Base-by-base conservation (phyloP, 2,888 invertebrate species). In the Punctoribates punctum region DNA sequence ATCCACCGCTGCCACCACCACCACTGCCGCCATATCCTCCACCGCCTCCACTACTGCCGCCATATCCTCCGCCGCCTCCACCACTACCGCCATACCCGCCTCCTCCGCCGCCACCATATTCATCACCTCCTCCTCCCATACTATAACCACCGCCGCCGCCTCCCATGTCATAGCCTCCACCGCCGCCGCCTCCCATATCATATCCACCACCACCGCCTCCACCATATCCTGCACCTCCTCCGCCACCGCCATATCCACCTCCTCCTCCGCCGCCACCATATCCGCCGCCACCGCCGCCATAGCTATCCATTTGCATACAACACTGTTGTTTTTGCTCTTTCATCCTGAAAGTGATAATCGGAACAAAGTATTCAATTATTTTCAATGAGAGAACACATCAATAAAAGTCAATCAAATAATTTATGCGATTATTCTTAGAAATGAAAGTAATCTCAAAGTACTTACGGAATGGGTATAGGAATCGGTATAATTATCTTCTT, bases 141-240 rank as follows among this genome's bases (percentile, higher is more conserved):
- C 13, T 11, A 42, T 42, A 42, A 9, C 42, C 42, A 9, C 81
- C 80, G 25, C 81, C 80, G n/a, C 81, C 80, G 11, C 82, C 78
- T 20, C 70, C 70, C 42, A 27, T 29, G 27, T 54, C 60, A 9
- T 46, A 67, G 25, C 67, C 73, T 1, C 73, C 74, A 25, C 74
- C 25, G 0, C 74, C 74, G 17, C 74, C 20, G n/a, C 70, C 29
- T 20, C 72, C 27, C 27, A 67, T 42, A 70, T 54, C n/a, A n/a
- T 27, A n/a, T 29, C 73, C 73, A 8, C 75, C 75, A n/a, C 75
- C 70, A 15, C 73, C 17, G n/a, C 34, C n/a, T 11, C 74, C 62
- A 6, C 74, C 74, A 29, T 38, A 29, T 5, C 74, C 74, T 13
- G 65, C 74, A 60, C 75, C 75, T 3, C 75, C 70, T 4, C 75